Conservation (phyloP, 2,888 invertebrate species). For the Drosophila nigricruria region DNA sequence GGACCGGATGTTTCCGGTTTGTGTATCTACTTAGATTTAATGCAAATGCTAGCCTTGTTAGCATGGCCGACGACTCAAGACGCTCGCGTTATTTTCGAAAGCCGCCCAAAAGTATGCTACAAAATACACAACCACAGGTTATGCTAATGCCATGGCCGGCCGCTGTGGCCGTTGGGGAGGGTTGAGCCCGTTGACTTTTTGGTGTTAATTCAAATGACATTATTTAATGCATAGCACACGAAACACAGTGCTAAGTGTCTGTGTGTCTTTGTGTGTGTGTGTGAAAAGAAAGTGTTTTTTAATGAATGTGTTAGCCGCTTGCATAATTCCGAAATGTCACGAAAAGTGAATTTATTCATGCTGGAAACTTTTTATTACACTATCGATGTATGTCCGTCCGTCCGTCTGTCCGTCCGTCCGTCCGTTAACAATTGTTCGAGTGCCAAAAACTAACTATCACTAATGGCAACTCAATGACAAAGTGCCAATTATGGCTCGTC, state of each 20-base stretch:
- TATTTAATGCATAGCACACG: constrained; percentile 75
- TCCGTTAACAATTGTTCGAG: constrained; percentile 22
- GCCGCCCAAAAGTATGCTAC: constrained; percentile 61
- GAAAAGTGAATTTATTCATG: constrained; percentile 49
- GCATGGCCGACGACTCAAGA: constrained; percentile 30
- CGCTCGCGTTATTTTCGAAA: constrained; percentile 41
- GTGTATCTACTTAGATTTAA: constrained; percentile 45
- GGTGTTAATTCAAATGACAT: constrained; percentile 79
- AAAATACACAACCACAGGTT: constrained; percentile 48
- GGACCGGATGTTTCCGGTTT: constrained; percentile 37
- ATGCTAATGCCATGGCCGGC: constrained; percentile 60
- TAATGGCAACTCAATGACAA: constrained; percentile 26
- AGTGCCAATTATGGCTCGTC: constrained; percentile 63
- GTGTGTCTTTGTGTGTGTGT: constrained; percentile 24
- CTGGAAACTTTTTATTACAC: constrained; percentile 50
- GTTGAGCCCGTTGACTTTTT: constrained; percentile 26
- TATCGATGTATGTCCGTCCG: constrained; percentile 25
- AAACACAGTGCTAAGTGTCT: constrained; percentile 36
- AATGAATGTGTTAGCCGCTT: constrained; percentile 74
- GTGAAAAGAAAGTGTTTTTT: constrained; percentile 76
- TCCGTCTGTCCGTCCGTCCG: constrained; percentile 4
- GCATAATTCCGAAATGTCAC: constrained; percentile 64
- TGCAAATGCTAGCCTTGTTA: constrained; percentile 77
- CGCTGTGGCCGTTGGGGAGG: not conserved
- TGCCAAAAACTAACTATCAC: constrained; percentile 33